A percentile compares a stretch with the other conserved stretches of the same genome.
Conservation (phyloP, 1,140 invertebrate genomes). For the Drosophila arawakana region DNA sequence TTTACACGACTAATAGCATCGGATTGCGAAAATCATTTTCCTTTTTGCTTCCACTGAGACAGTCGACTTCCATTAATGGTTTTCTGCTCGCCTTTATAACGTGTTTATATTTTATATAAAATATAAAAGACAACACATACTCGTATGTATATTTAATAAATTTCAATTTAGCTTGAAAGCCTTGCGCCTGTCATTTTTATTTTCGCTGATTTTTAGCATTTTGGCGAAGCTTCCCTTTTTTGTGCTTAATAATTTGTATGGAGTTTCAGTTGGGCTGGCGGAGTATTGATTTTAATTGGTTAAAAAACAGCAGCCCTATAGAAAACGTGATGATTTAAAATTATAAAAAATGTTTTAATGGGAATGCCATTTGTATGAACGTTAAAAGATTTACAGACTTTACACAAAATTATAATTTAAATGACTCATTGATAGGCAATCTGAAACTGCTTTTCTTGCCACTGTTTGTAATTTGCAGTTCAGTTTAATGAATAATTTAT, state of each 20-base stretch:
- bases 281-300: constrained; percentile 20
- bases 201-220: not conserved
- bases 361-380: no score
- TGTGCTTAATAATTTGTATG: not conserved
- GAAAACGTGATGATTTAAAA: no score
- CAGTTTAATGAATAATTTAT: constrained; percentile 44
- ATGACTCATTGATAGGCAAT: no score
- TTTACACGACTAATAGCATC: constrained; percentile 76
- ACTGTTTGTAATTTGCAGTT: not conserved
- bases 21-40: constrained; percentile 47
- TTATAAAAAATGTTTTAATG: no score
- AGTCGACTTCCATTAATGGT: constrained; percentile 40
- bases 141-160: constrained; percentile 57
- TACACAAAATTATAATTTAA: no score
- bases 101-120: constrained; percentile 28
- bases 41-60: constrained; percentile 30
- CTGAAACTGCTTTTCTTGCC: not conserved
- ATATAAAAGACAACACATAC: constrained; percentile 17
- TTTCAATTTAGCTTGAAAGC: constrained; percentile 62
- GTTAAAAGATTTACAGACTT: no score
- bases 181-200: constrained; percentile 15
- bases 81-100: constrained; percentile 19
- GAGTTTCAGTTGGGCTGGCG: constrained; percentile 24
- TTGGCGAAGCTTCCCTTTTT: not conserved
- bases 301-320: not conserved